phyloP scores from a whole-genome alignment of 2,113 vertebrate species.

The Tetraodon nigroviridis region DNA sequence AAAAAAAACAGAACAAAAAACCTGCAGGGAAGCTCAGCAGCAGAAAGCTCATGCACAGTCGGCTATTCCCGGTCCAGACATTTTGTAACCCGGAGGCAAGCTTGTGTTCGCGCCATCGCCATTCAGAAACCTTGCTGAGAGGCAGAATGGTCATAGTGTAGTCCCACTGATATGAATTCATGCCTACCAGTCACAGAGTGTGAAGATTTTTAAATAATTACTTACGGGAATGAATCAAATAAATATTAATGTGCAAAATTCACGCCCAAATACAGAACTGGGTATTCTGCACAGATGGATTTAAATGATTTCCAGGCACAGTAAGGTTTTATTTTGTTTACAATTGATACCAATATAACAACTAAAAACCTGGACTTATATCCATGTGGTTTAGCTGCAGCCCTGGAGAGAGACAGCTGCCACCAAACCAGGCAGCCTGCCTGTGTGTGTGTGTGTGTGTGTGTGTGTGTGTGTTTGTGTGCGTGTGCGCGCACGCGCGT shows the following conservation, averaged over 20 bases:
- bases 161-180: conserved; percentile 26
- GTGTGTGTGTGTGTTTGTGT: conserved; percentile 6
- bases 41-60: conserved; percentile 1
- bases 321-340: too few relatives aligned
- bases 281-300: too few relatives aligned
- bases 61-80: conserved; percentile 22
- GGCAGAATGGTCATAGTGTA: conserved; percentile 12
- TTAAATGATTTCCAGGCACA: too few relatives aligned
- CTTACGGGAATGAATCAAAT: too few relatives aligned
- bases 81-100: conserved; percentile 31
- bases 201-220: not conserved
- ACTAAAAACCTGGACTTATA: conserved; percentile 1
- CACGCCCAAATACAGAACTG: too few relatives aligned
- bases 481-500: conserved; percentile 3
- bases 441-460: conserved; percentile 6
- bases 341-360: too few relatives aligned
- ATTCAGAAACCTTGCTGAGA: conserved; percentile 42
- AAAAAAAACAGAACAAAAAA: conserved; percentile 21
- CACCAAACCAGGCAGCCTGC: conserved; percentile 7
- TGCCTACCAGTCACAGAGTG: conserved; percentile 4
- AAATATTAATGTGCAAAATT: too few relatives aligned
- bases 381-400: not conserved
- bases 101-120: conserved; percentile 17
- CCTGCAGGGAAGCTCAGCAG: conserved; percentile 1
- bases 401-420: conserved; percentile 19